Evolutionary conservation across 2,888 invertebrate genomes (phyloP).

Genomic region (Tiphia femorata): DNA sequence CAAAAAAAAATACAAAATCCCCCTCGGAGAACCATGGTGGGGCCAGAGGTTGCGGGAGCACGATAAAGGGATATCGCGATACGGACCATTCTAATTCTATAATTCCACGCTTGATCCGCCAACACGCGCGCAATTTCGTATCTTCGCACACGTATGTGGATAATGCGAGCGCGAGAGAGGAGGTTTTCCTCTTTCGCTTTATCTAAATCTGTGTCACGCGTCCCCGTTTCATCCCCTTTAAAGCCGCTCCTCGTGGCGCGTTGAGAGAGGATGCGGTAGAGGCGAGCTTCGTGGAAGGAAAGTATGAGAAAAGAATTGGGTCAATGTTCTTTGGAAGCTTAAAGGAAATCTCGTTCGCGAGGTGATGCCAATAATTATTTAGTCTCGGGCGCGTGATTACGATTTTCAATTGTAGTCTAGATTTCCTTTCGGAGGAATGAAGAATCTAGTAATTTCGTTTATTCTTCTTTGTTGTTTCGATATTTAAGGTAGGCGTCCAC

Average conservation of each 20-base stretch:
- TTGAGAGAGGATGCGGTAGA: not conserved
- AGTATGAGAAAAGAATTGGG: too few species aligned
- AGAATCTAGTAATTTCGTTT: too few species aligned
- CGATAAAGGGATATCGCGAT: constrained; percentile 58
- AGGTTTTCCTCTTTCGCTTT: constrained; percentile 34
- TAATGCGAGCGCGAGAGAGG: not conserved
- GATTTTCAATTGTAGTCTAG: too few species aligned
- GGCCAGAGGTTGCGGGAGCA: constrained; percentile 28
- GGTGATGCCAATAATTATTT: too few species aligned
- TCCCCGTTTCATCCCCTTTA: constrained; percentile 50
- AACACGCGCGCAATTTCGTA: not conserved
- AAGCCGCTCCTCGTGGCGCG: constrained; percentile 23
- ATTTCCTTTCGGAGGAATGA: too few species aligned
- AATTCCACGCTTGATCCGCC: constrained; percentile 52
- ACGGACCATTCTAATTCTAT: constrained; percentile 57
- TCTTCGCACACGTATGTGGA: constrained; percentile 3
- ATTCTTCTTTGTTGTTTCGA: too few species aligned
- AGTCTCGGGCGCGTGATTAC: too few species aligned
- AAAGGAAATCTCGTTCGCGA: too few species aligned
- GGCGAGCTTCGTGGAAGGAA: not conserved
- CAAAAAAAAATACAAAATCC: constrained; percentile 11
- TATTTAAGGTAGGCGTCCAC: too few species aligned
- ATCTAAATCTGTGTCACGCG: constrained; percentile 59
- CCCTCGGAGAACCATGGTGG: constrained; percentile 12
- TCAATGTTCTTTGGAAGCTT: too few species aligned